Base-by-base conservation (phyloP, 2,888 invertebrate species). In the Lasioglossum calceatum region DNA sequence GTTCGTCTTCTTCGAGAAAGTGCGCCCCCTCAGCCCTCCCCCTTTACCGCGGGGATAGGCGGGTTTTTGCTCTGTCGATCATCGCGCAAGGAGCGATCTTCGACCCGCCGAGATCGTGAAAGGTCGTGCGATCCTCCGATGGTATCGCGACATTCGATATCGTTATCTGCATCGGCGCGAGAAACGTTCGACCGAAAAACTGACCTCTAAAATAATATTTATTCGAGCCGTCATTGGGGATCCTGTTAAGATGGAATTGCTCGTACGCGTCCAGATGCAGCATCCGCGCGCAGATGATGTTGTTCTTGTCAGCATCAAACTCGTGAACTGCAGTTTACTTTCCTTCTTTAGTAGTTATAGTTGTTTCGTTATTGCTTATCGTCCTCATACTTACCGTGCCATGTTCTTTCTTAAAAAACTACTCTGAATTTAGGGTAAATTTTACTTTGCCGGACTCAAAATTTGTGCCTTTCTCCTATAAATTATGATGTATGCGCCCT, bases 81-180 rank as follows among this genome's bases (percentile, higher is more conserved):
- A 32, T 32, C 32, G 64, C 32, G 14, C 67, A 71, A 36, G 61
- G 27, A 16, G 50, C 79, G 87, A 87, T 87, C 67, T 67, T 67
- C 90, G 73, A 89, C 67, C 82, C 78, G 64, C 44, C 32, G 14
- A 44, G 82, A 74, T 82, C 82, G 79, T 39, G 72, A n/a, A 4
- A 77, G 81, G 76, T 89, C 89, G 84, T 89, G 84, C 76, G 90
- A 90, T 67, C 39, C n/a, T 44, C 32, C 39, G 77, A 78, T 71
- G 70, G 39, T 42, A n/a, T 78, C 80, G 71, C 64, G 79, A 87
- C 72, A 77, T 85, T 81, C 74, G 79, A 54, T 82, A 81, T 80
- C 78, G 47, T 85, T 79, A 84, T 85, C 77, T 54, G 1, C 4
- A 44, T 71, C 61, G 12, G 5, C 61, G 16, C 27, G 27, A 64